These are phyloP conservation scores for Myoxocephalus aenaeus DNA, from an alignment of 2,797 vertebrate genomes.

Conservation along the genomic window DNA sequence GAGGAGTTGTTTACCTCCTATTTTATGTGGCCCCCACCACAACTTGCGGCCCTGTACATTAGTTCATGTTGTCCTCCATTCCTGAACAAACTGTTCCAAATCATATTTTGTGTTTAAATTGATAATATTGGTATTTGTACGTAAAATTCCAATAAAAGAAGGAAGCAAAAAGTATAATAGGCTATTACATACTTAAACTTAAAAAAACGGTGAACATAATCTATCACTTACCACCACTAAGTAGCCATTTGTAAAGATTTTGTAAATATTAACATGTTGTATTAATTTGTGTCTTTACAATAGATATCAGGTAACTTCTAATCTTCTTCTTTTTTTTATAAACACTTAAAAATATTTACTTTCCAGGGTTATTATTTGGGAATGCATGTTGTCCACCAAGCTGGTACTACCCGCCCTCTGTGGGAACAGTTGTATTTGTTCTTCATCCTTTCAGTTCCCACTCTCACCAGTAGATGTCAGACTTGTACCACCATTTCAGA, in stretches of 20 bases:
- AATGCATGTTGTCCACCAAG: background rate
- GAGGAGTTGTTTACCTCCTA: background rate
- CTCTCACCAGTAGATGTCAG: conserved; percentile 34
- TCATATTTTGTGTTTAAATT: background rate
- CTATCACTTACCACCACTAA: background rate
- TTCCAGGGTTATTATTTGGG: background rate
- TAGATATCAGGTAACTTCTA: background rate
- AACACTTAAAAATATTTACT: background rate
- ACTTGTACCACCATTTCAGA: background rate
- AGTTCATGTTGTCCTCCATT: no score
- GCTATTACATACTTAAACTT: background rate
- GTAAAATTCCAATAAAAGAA: background rate
- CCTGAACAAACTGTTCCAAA: background rate
- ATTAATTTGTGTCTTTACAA: background rate
- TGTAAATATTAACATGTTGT: background rate
- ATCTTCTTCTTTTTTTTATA: background rate
- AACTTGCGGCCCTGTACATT: background rate
- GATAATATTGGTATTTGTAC: background rate
- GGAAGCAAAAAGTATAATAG: background rate
- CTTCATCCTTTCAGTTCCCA: background rate
- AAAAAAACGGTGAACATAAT: no score
- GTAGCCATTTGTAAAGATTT: background rate
- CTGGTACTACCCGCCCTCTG: background rate
- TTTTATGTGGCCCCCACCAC: background rate
- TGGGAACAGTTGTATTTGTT: background rate